Evolutionary conservation across 2,888 invertebrate genomes (phyloP), one percentile per base, ranked within the genome.

Genomic region (Glaucopsyche alexis): DNA sequence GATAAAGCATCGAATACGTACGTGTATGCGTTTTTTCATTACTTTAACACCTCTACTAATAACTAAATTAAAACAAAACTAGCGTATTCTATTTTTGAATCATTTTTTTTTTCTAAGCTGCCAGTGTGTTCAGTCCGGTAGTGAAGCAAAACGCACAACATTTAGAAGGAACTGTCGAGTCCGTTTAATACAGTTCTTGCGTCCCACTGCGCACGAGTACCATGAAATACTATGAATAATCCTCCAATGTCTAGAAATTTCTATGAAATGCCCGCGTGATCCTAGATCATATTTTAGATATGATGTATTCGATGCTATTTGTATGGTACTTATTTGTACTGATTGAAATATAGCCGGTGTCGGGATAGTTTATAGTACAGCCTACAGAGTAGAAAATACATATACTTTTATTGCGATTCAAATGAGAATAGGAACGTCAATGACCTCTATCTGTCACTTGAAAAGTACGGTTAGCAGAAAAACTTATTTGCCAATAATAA

Each of bases 181-280:
- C 73, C 74, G 75, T 75, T 75, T 76, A 77, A 71, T 66, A 75
- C 73, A 64, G 60, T 5, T 45, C 11, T 16, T 14, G 71, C 74
- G 74, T 75, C 65, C 66, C 64, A 60, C 52, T 67, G 65, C 64
- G 50, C 38, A 29, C 47, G 29, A 65, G 45, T 19, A 50, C 38
- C 66, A 45, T 49, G 66, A 14, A 42, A 29, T n/a, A 29, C 29
- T 64, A 29, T 64, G 64, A 19, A 29, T 47, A 66, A 45, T 67
- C 16, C 0, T 19, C 67, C 45, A 47, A 67, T 14, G 19, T 69
- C 69, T 60, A 7, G 60, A 60, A 60, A 60, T 60, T 38, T 60
- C 29, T 60, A 60, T 47, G 47, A 47, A 47, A 47, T 60, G 60
- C 60, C 60, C 60, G 60, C 60, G 60, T 60, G 29, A 60, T 60